phyloP scores from a whole-genome alignment of 2,797 vertebrate species.

The Botia almorhae region DNA sequence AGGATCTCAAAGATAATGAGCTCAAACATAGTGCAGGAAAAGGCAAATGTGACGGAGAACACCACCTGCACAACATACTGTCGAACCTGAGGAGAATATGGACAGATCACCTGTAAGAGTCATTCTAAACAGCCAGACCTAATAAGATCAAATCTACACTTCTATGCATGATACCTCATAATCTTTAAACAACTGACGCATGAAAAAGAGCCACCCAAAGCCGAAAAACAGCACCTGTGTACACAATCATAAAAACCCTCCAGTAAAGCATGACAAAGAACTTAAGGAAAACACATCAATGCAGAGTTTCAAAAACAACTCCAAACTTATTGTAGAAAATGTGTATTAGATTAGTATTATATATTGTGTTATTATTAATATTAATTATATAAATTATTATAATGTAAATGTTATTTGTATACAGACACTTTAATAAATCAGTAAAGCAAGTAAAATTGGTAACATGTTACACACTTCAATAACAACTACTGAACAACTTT shows the following conservation, averaged over 20 bases:
- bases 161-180: slow-evolving; percentile 85
- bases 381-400: no score
- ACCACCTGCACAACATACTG: slow-evolving; percentile 97
- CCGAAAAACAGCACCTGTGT: slow-evolving; percentile 95
- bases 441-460: background rate
- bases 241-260: background rate
- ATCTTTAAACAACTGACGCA: slow-evolving; percentile 96
- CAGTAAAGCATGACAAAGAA: background rate
- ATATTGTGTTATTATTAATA: no score
- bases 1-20: slow-evolving; percentile 99
- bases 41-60: slow-evolving; percentile 97
- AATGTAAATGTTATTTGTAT: no score
- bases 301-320: background rate
- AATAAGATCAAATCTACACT: background rate
- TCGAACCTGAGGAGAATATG: slow-evolving; percentile 83
- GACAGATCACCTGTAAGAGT: background rate
- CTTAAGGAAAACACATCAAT: background rate
- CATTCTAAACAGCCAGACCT: background rate
- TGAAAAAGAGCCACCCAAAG: slow-evolving; percentile 98
- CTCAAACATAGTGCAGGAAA: slow-evolving; percentile 99
- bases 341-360: no score
- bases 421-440: background rate
- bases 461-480: background rate
- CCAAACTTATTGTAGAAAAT: no score
- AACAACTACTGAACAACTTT: no score